A percentile compares a stretch with the other conserved stretches of the same genome.
Evolutionary conservation across 2,888 invertebrate genomes (phyloP).

Genomic region (Synanthedon vespiformis): DNA sequence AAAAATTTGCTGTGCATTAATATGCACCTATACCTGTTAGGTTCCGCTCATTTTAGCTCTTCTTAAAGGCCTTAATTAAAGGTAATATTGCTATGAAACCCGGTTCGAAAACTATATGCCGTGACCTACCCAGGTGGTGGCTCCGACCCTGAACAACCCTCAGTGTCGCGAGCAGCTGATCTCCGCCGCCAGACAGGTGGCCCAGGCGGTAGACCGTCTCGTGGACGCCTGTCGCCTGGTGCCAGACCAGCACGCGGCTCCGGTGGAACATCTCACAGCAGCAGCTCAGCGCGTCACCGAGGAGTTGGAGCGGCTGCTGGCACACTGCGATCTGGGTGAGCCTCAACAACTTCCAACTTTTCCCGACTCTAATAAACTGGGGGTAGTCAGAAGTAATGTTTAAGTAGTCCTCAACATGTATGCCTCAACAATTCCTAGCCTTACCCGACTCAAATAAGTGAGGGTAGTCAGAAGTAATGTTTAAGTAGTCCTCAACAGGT

Average conservation of each 20-base stretch:
- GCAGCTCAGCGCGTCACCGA: constrained; percentile 92
- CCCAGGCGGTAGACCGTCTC: constrained; percentile 89
- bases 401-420: not conserved
- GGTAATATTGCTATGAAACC: too few relatives aligned
- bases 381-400: not conserved
- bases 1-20: too few relatives aligned
- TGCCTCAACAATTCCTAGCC: too few relatives aligned
- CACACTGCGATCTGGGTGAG: constrained; percentile 84
- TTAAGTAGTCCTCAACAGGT: too few relatives aligned
- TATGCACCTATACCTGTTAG: too few relatives aligned
- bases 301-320: constrained; percentile 88
- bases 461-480: too few relatives aligned
- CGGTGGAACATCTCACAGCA: constrained; percentile 79
- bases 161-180: constrained; percentile 92
- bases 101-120: too few relatives aligned
- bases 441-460: too few relatives aligned
- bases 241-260: constrained; percentile 60
- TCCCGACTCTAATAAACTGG: not conserved
- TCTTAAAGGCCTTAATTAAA: too few relatives aligned
- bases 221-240: constrained; percentile 76
- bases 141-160: constrained; percentile 83
- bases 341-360: constrained; percentile 4
- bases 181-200: constrained; percentile 93
- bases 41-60: too few relatives aligned
- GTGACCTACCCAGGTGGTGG: constrained; percentile 73